These are phyloP conservation scores for Emys orbicularis DNA, from an alignment of 2,797 vertebrate species.

Conservation along the genomic window DNA sequence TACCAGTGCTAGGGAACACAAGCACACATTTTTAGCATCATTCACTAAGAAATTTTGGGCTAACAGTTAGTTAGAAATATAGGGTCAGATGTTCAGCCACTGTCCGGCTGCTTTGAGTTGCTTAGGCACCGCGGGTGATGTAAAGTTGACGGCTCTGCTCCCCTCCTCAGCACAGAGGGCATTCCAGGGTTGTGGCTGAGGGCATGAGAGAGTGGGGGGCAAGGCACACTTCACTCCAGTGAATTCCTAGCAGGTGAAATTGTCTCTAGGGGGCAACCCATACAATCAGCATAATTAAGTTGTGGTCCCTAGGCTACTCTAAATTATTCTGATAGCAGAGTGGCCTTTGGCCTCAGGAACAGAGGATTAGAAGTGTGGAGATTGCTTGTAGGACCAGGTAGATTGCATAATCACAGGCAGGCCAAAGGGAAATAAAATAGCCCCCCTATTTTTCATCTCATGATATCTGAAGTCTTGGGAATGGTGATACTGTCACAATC, in stretches of 20 bases:
- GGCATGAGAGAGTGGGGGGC: not conserved
- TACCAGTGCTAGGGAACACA: too few species aligned
- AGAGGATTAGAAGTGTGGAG: not conserved
- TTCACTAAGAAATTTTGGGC: too few species aligned
- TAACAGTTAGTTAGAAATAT: not conserved
- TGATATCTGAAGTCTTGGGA: not conserved
- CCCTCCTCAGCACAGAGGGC: not conserved
- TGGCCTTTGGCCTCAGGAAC: not conserved
- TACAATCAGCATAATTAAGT: not conserved
- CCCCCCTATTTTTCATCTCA: not conserved
- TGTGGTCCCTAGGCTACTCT: not conserved
- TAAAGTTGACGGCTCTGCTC: not conserved
- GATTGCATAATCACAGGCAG: not conserved
- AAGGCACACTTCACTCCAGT: not conserved
- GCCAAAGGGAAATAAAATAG: not conserved
- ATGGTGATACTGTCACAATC: not conserved
- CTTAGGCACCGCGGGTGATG: not conserved
- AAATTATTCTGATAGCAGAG: too few species aligned
- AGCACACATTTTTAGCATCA: too few species aligned
- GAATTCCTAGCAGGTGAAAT: not conserved
- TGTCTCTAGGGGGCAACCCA: not conserved
- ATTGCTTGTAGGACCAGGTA: not conserved
- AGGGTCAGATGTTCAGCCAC: not conserved
- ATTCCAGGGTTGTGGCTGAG: not conserved
- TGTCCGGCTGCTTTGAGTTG: not conserved